Evolutionary conservation across 2,113 vertebrate genomes (phyloP), one percentile per base, ranked within the genome.

Genomic region (Rhinoderma darwinii): DNA sequence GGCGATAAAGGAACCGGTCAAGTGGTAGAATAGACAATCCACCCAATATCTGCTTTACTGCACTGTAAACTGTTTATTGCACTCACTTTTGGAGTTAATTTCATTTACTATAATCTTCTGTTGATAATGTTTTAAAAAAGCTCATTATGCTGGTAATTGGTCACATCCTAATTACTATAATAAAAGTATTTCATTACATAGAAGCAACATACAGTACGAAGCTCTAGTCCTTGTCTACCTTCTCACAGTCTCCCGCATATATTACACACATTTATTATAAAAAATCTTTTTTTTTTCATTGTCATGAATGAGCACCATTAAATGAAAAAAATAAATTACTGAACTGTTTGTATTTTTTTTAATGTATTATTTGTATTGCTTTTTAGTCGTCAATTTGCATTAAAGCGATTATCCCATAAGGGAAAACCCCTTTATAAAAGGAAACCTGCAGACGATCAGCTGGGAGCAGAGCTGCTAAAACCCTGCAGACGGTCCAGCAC

Each of bases 31-130:
- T 86, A 91, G 89, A 92, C 90, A 93, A 89, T 91, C 80, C 77
- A 86, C 88, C 90, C 91, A 92, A 91, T 93, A 92, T 72, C 83
- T 88, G 86, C 88, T 91, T 95, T 95, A 95, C 91, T 91, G 88
- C 95, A 91, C 93, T 92, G 91, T 96, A 95, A 95, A 95, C 93
- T 88, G 89, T 83, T 91, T 93, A 93, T 93, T 92, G 92, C 92
- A 86, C 91, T 91, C 84, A 89, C 88, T 92, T 93, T 93, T 88
- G 50, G 89, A 92, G 89, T 90, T 91, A 94, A 93, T 93, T 92
- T 91, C 90, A 92, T 90, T 87, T 90, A 90, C 89, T 88, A 89
- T 88, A 92, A 93, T 94, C 90, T 89, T 89, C 6, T 90, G 89
- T 89, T 90, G 91, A 94, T 93, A 94, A 90, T 92, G 91, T 92